Evolutionary conservation across 2,888 invertebrate genomes (phyloP).

Genomic region (Rotaria sp.): DNA sequence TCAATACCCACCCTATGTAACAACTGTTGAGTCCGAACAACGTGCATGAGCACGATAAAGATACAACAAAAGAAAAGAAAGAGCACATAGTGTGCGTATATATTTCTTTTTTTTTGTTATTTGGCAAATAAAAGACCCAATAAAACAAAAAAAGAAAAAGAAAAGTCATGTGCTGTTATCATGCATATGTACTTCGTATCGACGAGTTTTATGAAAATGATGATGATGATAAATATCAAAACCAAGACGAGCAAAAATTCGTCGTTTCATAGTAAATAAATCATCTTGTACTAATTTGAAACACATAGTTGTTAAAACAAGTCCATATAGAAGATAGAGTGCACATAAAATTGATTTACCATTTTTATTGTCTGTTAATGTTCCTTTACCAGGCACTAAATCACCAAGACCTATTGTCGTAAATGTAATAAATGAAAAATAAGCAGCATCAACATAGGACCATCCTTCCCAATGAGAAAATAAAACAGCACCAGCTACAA

Average conservation of each 20-base stretch:
- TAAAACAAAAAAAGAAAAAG: not conserved
- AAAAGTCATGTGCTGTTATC: not conserved
- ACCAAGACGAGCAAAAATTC: not conserved
- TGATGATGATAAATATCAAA: not conserved
- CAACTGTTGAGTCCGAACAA: too few species aligned
- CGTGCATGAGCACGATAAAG: too few species aligned
- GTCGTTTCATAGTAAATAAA: not conserved
- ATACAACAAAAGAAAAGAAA: too few species aligned
- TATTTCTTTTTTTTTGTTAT: too few species aligned
- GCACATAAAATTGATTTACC: slow-evolving; percentile 40
- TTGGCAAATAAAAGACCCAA: not conserved
- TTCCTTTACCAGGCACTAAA: slow-evolving; percentile 40
- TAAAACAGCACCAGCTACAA: slow-evolving; percentile 38
- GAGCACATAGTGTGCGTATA: too few species aligned
- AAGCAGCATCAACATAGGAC: slow-evolving; percentile 40
- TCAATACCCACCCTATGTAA: too few species aligned
- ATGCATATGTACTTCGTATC: not conserved
- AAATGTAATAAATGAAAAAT: slow-evolving; percentile 42
- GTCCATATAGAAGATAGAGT: slow-evolving; percentile 41
- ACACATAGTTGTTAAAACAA: slow-evolving; percentile 41
- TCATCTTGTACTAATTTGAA: slow-evolving; percentile 40
- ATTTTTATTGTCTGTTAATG: slow-evolving; percentile 31
- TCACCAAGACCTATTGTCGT: slow-evolving; percentile 42
- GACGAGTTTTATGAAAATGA: not conserved
- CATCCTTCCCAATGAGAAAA: slow-evolving; percentile 41